Base-by-base conservation (phyloP, 2,113 vertebrate genomes). In the Nothocercus nigrocapillus region DNA sequence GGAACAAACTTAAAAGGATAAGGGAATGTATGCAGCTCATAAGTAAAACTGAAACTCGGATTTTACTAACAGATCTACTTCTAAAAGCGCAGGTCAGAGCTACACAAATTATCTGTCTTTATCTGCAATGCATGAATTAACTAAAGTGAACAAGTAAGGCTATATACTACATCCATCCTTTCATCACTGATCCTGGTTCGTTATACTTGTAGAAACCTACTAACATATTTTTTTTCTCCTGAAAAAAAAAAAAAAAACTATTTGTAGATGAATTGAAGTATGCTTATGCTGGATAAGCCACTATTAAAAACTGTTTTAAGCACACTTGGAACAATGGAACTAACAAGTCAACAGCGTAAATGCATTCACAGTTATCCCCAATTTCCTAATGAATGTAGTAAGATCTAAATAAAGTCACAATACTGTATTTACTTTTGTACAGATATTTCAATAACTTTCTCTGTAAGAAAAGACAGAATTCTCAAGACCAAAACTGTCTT, bases 341-440 rank as follows among this genome's bases (percentile, higher is more conserved):
- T 3, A 11, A 80, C 27, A 88, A 61, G 17, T 47, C 16, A 64
- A 53, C 15, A 66, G 3, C n/a, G 5, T 47, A 77, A 53, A 81
- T 59, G 47, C 38, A 51, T 27, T 38, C 11, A 17, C 28, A 63
- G 30, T 40, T 47, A 28, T 18, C 49, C 4, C 5, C 21, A 85
- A 66, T 73, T 36, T 75, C 8, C 44, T 90, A 73, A 53, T 10
- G 42, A 9, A 75, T 22, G 28, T 11, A 70, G 44, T 11, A 62
- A 47, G 19, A 80, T 80, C 32, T 54, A 88, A 91, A 93, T 45
- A 20, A 87, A 94, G 67, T 49, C 38, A 77, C 24, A 86, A 24
- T 24, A 70, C 13, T 40, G 19, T 25, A 74, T 75, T 89, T 67
- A 49, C 12, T 56, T 68, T 78, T 82, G 51, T 63, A 38, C 49